These are phyloP conservation scores for Rhogogaster chlorosoma DNA, from an alignment of 2,888 invertebrate species.

Conservation along the genomic window DNA sequence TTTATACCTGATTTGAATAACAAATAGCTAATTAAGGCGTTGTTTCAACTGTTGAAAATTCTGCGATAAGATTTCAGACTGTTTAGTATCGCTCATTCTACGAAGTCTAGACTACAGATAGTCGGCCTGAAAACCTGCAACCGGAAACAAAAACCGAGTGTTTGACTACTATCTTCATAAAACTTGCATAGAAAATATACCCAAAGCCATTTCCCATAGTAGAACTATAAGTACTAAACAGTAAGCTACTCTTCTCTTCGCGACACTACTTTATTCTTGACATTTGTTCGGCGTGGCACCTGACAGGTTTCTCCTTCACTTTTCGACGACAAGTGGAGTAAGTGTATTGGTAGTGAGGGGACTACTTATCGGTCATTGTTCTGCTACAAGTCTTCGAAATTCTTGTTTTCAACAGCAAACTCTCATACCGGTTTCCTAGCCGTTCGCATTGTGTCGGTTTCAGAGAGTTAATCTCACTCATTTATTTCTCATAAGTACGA, in stretches of 20 bases:
- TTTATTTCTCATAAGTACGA: background rate
- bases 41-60: background rate
- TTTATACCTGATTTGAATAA: background rate
- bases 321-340: slow-evolving; percentile 15
- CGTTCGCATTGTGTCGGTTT: background rate
- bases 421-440: background rate
- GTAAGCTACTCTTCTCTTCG: background rate
- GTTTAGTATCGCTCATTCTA: background rate
- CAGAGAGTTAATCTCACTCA: background rate
- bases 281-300: slow-evolving; percentile 1
- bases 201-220: slow-evolving; percentile 8
- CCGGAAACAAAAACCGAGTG: background rate
- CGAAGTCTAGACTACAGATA: background rate
- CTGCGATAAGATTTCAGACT: background rate
- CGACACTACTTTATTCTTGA: slow-evolving; percentile 10
- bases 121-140: background rate
- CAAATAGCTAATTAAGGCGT: background rate
- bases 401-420: background rate
- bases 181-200: background rate
- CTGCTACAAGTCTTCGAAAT: background rate
- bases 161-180: background rate
- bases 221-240: background rate
- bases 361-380: slow-evolving; percentile 53
- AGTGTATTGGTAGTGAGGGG: slow-evolving; percentile 28
- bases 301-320: slow-evolving; percentile 40